These are phyloP conservation scores for Myrmecophaga tridactyla DNA, from an alignment of 2,113 vertebrate genomes.

Conservation along the genomic window DNA sequence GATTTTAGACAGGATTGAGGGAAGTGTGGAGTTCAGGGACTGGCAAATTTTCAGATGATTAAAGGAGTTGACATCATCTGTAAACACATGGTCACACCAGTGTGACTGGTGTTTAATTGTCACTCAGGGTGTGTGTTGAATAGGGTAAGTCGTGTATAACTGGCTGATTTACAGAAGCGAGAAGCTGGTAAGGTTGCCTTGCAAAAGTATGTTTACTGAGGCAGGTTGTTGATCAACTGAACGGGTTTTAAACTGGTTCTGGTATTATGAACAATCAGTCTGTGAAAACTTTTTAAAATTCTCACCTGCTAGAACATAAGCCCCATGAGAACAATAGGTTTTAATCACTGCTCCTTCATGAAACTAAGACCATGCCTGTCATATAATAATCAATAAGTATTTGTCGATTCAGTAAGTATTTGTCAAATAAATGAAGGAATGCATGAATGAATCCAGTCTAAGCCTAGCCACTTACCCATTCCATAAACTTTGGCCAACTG, in stretches of 20 bases:
- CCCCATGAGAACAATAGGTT: not conserved
- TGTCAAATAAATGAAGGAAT: not conserved
- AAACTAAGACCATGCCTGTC: not conserved
- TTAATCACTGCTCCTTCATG: not conserved
- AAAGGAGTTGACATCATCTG: not conserved
- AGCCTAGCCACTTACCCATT: not conserved
- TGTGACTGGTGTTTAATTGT: not conserved
- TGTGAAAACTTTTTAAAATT: not conserved
- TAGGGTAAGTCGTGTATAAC: not conserved
- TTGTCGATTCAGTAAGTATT: not conserved
- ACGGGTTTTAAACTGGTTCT: constrained; percentile 6
- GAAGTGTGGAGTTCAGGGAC: not conserved
- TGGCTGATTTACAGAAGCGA: constrained; percentile 5
- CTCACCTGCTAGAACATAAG: not conserved
- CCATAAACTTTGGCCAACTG: not conserved
- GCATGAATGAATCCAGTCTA: not conserved
- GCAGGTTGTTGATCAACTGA: not conserved
- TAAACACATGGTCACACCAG: not conserved
- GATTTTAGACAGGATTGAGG: not conserved
- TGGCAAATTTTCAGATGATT: not conserved
- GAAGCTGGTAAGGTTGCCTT: not conserved
- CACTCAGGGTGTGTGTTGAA: not conserved
- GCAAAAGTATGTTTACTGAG: not conserved
- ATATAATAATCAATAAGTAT: not conserved
- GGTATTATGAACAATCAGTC: not conserved